Base-by-base conservation (phyloP, 2,888 invertebrate species). In the Drosophila neonasuta region DNA sequence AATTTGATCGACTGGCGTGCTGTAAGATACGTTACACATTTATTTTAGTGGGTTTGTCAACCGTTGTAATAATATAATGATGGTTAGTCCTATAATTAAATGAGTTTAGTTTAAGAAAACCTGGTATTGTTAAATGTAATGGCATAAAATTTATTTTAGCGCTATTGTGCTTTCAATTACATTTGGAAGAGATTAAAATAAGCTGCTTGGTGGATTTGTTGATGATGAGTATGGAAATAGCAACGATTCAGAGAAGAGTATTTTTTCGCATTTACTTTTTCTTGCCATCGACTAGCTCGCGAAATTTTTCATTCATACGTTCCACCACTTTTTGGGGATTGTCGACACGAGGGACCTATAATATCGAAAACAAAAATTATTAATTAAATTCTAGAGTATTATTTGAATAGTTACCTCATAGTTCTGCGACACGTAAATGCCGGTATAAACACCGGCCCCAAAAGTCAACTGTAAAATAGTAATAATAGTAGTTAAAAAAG, bases 321-420 rank as follows among this genome's bases (percentile, higher is more conserved):
- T 94, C 94, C 86, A 94, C 91, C 80, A 97, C 88, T 78, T 94
- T 94, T 67, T 92, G 91, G 3, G 97, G 97, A 79, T 97, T 95
- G 91, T 97, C 97, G 5, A 97, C 95, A 89, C 94, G 94, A 7
- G 97, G 96, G 73, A 97, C 93, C 96, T 97, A 91, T 61, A 92
- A 30, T 5, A 9, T 6, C 5, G 6, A 10, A 10, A 9, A 4
- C 5, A 30, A 17, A 11, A 10, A 2, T 9, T 45, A 8, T 6
- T 30, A 29, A 15, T 9, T 9, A 4, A 50, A 7, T 24, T 29
- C 0, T n/a, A 7, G 2, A 8, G 0, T 7, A 2, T 10, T 1
- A 11, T 6, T 8, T 39, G 13, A 6, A 0, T 5, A 51, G 69
- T 90, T 91, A 94, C 95, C 91, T 95, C 93, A 91, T 95, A 95